A percentile compares a stretch with the other conserved stretches of the same genome.
Evolutionary conservation across 2,797 vertebrate species (phyloP).

Genomic region (Caiman crocodilus): DNA sequence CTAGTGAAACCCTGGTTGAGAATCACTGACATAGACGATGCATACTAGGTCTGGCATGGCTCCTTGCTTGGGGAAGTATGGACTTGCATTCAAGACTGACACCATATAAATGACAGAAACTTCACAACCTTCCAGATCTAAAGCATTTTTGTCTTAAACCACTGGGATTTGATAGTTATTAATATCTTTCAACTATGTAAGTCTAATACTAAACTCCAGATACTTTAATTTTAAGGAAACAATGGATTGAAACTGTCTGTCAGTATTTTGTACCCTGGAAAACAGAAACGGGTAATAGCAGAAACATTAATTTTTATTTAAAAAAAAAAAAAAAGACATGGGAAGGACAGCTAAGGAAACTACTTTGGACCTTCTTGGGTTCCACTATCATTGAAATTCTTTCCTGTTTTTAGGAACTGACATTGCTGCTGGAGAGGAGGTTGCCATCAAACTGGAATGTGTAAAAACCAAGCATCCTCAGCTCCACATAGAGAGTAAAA

Average conservation of each 20-base stretch:
- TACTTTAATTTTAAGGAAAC: not conserved
- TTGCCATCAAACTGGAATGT: slow-evolving; percentile 97
- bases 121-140: too few species aligned
- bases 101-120: too few species aligned
- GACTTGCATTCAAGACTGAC: too few species aligned
- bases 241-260: accelerated
- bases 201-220: not conserved
- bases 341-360: not conserved
- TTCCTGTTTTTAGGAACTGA: slow-evolving; percentile 87
- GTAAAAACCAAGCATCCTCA: slow-evolving; percentile 98
- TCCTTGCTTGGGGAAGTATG: too few species aligned
- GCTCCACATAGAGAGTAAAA: slow-evolving; percentile 96
- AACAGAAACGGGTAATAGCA: not conserved
- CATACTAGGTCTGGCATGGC: too few species aligned
- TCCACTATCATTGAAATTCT: not conserved
- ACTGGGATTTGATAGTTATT: too few species aligned
- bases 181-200: too few species aligned
- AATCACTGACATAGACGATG: too few species aligned
- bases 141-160: too few species aligned
- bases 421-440: slow-evolving; percentile 94
- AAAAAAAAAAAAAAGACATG: not conserved
- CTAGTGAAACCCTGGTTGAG: too few species aligned
- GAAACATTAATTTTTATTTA: not conserved
- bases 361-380: not conserved
- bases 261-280: not conserved